Evolutionary conservation across 1,140 invertebrate genomes (phyloP).

Genomic region (Tetramorium simillimum): DNA sequence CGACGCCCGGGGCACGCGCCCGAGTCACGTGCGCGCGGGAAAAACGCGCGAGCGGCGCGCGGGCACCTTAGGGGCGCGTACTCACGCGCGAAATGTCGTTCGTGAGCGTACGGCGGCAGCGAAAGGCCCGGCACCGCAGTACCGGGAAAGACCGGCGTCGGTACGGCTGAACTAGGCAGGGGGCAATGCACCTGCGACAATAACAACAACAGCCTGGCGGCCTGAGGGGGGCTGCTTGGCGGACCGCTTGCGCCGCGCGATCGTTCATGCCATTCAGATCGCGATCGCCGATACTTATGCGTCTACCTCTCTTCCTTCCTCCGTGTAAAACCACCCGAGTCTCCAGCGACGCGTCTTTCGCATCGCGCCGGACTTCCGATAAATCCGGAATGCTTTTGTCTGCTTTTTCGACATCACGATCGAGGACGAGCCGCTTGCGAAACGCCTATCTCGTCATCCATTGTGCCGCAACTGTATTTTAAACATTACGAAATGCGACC

Average conservation of each 20-base stretch:
- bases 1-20: constrained; percentile 13
- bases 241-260: background rate
- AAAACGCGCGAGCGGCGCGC: constrained; percentile 50
- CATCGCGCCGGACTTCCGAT: constrained; percentile 3
- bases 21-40: constrained; percentile 60
- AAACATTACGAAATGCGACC: background rate
- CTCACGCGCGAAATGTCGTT: constrained; percentile 67
- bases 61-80: constrained; percentile 29
- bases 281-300: constrained; percentile 54
- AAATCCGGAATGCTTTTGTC: background rate
- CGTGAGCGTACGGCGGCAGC: constrained; percentile 7
- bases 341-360: constrained; percentile 24
- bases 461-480: background rate
- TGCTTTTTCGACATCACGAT: background rate
- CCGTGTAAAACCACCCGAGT: constrained; percentile 43
- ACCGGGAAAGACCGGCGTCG: constrained; percentile 28
- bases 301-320: background rate
- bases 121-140: constrained; percentile 27
- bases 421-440: background rate
- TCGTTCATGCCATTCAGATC: background rate
- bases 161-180: constrained; percentile 49
- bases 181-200: constrained; percentile 82
- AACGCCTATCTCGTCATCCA: background rate
- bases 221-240: constrained; percentile 25
- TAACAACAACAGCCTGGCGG: constrained; percentile 73